These are phyloP conservation scores for Trypoxylus dichotomus DNA, from an alignment of 1,140 invertebrate species.

Conservation along the genomic window DNA sequence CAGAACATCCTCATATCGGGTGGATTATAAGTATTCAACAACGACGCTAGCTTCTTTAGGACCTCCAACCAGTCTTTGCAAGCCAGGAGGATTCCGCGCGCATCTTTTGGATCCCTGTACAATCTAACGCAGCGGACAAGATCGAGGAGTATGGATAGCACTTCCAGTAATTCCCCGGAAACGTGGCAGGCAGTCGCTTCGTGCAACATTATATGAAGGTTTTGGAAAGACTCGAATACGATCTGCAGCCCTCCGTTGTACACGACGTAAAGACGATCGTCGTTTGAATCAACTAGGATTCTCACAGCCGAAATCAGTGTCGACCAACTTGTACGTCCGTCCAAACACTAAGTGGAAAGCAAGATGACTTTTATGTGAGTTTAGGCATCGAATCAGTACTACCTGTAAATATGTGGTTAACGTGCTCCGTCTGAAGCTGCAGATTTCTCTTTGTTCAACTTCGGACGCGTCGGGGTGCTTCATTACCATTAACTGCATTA, in stretches of 20 bases:
- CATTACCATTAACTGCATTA: constrained; percentile 82
- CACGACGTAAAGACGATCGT: constrained; percentile 85
- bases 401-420: constrained; percentile 79
- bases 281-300: constrained; percentile 84
- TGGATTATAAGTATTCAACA: constrained; percentile 90
- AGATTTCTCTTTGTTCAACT: constrained; percentile 79
- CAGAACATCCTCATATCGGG: constrained; percentile 78
- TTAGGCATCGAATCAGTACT: neutral
- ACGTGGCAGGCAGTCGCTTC: constrained; percentile 89
- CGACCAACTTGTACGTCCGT: constrained; percentile 83
- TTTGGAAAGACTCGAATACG: constrained; percentile 84
- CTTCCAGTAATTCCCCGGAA: constrained; percentile 78
- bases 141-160: constrained; percentile 76
- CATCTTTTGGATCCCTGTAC: constrained; percentile 66
- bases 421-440: constrained; percentile 78
- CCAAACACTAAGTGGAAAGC: constrained; percentile 62
- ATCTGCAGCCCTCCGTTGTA: constrained; percentile 86
- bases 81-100: constrained; percentile 63
- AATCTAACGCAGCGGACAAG: constrained; percentile 70
- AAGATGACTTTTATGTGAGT: neutral
- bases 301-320: constrained; percentile 86
- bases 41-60: constrained; percentile 78
- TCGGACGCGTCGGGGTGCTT: constrained; percentile 75
- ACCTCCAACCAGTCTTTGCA: constrained; percentile 87
- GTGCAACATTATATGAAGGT: constrained; percentile 90